phyloP scores from a whole-genome alignment of 2,888 invertebrate genomes.

The Gastrophysa polygoni region DNA sequence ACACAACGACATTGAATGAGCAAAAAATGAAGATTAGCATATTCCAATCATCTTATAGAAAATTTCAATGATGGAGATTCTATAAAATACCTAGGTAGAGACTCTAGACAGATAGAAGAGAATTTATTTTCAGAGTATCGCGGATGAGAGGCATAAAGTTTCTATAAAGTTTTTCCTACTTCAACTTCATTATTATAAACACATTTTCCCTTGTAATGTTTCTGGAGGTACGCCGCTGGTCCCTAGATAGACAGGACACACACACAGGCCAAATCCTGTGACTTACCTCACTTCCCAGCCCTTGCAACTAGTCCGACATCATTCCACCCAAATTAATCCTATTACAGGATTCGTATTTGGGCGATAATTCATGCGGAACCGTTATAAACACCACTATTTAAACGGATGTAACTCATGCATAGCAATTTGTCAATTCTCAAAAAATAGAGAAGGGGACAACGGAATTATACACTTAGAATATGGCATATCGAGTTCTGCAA shows the following conservation, averaged over 20 bases:
- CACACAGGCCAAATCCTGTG: constrained; percentile 34
- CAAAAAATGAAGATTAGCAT: too few relatives aligned
- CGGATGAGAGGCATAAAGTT: too few relatives aligned
- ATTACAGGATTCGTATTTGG: constrained; percentile 51
- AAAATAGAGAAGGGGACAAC: constrained; percentile 25
- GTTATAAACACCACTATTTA: constrained; percentile 53
- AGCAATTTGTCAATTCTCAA: constrained; percentile 47
- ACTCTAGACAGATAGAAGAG: too few relatives aligned
- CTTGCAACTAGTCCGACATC: constrained; percentile 42
- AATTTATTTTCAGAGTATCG: too few relatives aligned
- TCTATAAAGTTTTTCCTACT: too few relatives aligned
- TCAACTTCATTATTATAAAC: too few relatives aligned
- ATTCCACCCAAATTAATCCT: constrained; percentile 53
- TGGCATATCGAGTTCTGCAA: not conserved
- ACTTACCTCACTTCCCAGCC: constrained; percentile 34
- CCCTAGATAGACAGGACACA: constrained; percentile 22
- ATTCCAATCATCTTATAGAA: too few relatives aligned
- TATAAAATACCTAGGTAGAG: too few relatives aligned
- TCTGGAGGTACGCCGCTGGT: constrained; percentile 14
- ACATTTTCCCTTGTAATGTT: too few relatives aligned
- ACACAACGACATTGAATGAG: too few relatives aligned
- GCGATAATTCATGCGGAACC: constrained; percentile 50
- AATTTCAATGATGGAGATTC: too few relatives aligned
- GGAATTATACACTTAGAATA: not conserved
- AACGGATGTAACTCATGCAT: constrained; percentile 49